Evolutionary conservation across 2,113 vertebrate genomes (phyloP).

Genomic region (Plestiodon gilberti): DNA sequence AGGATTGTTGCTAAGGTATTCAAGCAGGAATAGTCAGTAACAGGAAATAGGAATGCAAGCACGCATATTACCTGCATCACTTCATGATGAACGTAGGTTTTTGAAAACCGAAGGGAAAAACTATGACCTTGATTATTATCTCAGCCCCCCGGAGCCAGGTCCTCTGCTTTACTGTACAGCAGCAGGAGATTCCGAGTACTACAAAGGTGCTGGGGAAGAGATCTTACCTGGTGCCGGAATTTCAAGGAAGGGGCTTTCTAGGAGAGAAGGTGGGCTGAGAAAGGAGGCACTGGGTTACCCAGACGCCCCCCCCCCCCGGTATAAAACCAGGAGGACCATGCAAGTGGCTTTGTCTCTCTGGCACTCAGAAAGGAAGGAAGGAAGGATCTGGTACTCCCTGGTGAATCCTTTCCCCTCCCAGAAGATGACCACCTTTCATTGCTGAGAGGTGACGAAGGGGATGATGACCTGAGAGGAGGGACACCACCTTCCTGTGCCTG

Average conservation of each 20-base stretch:
- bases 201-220: background rate
- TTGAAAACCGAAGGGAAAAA: background rate
- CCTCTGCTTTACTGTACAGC: background rate
- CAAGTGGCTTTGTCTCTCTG: background rate
- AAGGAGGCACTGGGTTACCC: background rate
- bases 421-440: background rate
- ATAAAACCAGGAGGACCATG: background rate
- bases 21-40: background rate
- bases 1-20: conserved; percentile 23
- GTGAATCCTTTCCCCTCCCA: background rate
- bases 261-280: background rate
- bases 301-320: background rate
- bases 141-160: background rate
- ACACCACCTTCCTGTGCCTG: background rate
- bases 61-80: background rate
- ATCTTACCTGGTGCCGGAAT: too few relatives aligned
- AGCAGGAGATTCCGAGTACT: background rate
- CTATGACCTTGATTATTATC: background rate
- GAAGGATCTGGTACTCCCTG: background rate
- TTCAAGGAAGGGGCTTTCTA: background rate
- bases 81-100: background rate
- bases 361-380: background rate
- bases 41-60: background rate
- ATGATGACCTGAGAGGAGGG: background rate
- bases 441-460: background rate